Evolutionary conservation across 2,888 invertebrate species (phyloP).

Genomic region (Caenorhabditis japonica): DNA sequence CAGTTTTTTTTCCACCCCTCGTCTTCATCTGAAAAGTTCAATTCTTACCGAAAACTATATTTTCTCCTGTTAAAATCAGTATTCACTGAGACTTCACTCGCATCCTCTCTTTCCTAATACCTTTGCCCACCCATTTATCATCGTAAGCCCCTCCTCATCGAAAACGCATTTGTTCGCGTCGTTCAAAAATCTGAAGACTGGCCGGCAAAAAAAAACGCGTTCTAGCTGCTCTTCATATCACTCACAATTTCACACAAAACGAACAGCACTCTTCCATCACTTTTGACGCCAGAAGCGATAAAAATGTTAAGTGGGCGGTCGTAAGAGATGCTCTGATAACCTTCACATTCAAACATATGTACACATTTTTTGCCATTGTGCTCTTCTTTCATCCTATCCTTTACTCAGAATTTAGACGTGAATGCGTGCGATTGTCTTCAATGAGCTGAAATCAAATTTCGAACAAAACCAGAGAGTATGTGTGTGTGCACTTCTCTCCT

Average conservation of each 20-base stretch:
- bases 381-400: background rate
- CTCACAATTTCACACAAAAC: constrained; percentile 6
- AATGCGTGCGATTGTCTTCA: constrained; percentile 36
- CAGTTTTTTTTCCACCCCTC: too few species aligned
- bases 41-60: too few species aligned
- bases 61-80: too few species aligned
- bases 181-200: too few species aligned
- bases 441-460: constrained; percentile 53
- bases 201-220: too few species aligned
- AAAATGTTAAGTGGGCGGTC: constrained; percentile 45
- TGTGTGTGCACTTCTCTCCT: background rate
- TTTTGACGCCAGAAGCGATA: constrained; percentile 33
- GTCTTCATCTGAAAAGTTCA: too few species aligned
- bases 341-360: background rate
- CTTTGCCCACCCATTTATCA: constrained; percentile 43
- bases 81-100: too few species aligned
- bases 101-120: too few species aligned
- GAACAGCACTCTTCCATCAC: constrained; percentile 7
- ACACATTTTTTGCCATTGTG: constrained; percentile 1
- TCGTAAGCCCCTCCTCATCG: constrained; percentile 33
- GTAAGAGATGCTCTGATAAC: background rate
- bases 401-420: constrained; percentile 17
- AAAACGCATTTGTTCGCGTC: background rate
- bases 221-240: too few species aligned
- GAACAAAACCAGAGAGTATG: constrained; percentile 37